Evolutionary conservation across 1,140 invertebrate genomes (phyloP), one percentile per base, ranked within the genome.

Genomic region (Saccostrea cuccullata): DNA sequence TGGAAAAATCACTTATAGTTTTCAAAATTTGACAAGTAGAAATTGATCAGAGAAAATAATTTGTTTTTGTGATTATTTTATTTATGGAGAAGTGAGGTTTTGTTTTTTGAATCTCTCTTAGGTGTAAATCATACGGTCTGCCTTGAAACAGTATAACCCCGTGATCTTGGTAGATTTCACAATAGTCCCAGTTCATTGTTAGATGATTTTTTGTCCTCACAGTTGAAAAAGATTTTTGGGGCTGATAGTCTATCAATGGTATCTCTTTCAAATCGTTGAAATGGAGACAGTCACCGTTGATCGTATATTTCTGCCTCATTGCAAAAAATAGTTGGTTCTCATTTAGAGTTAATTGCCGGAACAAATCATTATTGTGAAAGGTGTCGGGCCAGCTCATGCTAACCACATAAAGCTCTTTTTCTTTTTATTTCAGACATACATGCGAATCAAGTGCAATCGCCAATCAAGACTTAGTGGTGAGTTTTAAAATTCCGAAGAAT

Each of bases 401-500:
- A 89, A 89, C 86, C 23, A 86, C 82, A 47, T 86, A 89, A 30
- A 36, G 47, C 86, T 67, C 86, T 87, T 85, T 20, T 91, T 86
- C 17, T 91, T 91, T 87, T 93, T 88, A 90, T 85, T 94, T 94
- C 92, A 96, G 96, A 97, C 97, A 30, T 98, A 97, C 94, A 97
- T 97, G 94, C 95, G 97, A 91, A 97, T 98, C 89, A 96, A 97
- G 92, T 96, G 96, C 73, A 98, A 98, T 93, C 96, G 97, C 91
- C 97, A 97, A 92, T 96, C 97, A 89, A 95, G 97, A 89, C 95
- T 97, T 84, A 93, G 92, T 88, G 91, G 94, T 95, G 91, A 94
- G 93, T 92, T 87, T 55, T 17, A 17, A 56, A 73, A 73, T 83
- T 26, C 82, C n/a, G 9, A 23, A 40, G n/a, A 20, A n/a, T 64